These are phyloP conservation scores for Umimayanthus chanpuru DNA, from an alignment of 92 coral and sea anemone genomes.

Conservation along the genomic window DNA sequence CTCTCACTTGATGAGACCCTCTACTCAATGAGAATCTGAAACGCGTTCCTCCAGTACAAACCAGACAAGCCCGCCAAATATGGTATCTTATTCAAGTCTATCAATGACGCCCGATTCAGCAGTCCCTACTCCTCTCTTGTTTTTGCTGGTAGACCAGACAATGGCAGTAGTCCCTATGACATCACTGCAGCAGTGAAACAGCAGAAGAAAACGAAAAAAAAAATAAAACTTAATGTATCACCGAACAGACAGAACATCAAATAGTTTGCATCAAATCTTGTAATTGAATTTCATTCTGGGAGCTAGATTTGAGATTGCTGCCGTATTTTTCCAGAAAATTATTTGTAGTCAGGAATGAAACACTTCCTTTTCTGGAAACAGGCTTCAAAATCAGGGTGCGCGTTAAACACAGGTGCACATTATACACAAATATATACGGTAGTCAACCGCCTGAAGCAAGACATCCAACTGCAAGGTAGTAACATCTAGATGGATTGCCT, in stretches of 20 bases:
- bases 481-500: neutral
- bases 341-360: too few species aligned
- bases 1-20: constrained; percentile 15
- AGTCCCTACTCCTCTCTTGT: neutral
- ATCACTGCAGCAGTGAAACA: neutral
- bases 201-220: too few species aligned
- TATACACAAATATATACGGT: neutral
- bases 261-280: too few species aligned
- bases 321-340: too few species aligned
- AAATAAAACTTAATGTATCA: too few species aligned
- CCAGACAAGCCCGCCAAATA: neutral
- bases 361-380: too few species aligned
- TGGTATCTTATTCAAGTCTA: neutral
- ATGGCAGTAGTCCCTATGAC: neutral
- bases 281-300: too few species aligned
- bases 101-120: constrained; percentile 7
- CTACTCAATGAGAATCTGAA: constrained; percentile 9
- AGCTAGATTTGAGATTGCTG: too few species aligned
- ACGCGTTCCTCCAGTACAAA: neutral
- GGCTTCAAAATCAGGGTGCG: too few species aligned
- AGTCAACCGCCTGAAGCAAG: neutral
- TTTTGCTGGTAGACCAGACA: neutral
- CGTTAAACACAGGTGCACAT: too few species aligned
- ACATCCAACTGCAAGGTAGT: neutral
- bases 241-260: too few species aligned